Conservation (phyloP, 2,888 invertebrate species). For the Epistrophe grossulariae region DNA sequence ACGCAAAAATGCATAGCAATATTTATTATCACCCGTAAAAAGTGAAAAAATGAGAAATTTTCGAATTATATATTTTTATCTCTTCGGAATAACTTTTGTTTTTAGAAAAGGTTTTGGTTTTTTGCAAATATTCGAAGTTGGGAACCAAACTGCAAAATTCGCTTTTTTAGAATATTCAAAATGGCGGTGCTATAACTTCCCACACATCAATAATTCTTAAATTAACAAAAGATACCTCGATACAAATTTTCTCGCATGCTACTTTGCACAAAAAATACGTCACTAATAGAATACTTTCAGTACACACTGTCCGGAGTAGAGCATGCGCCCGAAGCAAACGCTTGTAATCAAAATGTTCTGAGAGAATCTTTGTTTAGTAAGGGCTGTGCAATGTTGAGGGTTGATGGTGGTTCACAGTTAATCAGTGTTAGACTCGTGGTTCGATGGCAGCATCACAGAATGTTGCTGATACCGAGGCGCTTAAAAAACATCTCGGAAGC, state of each 20-base stretch:
- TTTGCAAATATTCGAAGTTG: no score
- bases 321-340: constrained; percentile 49
- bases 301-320: constrained; percentile 47
- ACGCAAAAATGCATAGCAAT: no score
- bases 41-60: no score
- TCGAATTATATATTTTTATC: no score
- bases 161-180: no score
- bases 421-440: constrained; percentile 60
- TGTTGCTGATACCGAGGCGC: constrained; percentile 59
- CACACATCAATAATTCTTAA: no score
- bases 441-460: constrained; percentile 68
- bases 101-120: no score
- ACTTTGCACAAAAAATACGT: background rate
- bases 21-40: no score
- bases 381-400: constrained; percentile 47
- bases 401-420: constrained; percentile 55
- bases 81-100: no score
- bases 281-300: constrained; percentile 24
- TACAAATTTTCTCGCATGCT: constrained; percentile 3
- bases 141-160: no score
- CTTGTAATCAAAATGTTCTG: constrained; percentile 29
- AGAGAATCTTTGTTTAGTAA: constrained; percentile 1
- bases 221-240: no score
- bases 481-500: constrained; percentile 27
- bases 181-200: no score